These are phyloP conservation scores for Saguinus midas DNA, from an alignment of 2,113 vertebrate species.

Conservation along the genomic window DNA sequence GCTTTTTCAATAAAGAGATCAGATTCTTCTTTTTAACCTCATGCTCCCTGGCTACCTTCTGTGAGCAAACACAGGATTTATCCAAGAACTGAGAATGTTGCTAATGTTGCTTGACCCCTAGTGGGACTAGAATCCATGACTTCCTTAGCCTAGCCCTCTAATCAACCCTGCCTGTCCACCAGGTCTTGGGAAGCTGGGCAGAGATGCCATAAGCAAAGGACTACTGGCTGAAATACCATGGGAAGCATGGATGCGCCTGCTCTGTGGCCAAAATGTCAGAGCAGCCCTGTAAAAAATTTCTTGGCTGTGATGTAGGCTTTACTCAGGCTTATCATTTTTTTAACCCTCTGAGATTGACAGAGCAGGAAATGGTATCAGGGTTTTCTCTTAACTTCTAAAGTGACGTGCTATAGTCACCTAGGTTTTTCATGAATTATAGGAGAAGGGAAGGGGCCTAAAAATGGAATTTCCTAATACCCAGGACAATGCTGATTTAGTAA, in stretches of 20 bases:
- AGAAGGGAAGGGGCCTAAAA: neutral
- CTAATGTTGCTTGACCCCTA: neutral
- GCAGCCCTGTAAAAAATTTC: neutral
- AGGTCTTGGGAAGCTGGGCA: neutral
- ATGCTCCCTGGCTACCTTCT: neutral
- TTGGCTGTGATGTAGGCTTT: neutral
- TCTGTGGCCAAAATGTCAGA: neutral
- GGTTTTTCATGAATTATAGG: neutral
- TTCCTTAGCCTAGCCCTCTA: neutral
- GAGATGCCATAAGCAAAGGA: neutral
- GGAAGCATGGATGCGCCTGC: fast-evolving
- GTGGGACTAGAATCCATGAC: neutral
- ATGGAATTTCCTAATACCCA: neutral
- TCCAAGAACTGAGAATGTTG: neutral
- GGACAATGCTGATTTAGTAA: neutral
- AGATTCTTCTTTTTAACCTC: neutral
- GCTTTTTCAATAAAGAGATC: neutral
- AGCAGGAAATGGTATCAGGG: neutral
- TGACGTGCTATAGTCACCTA: neutral
- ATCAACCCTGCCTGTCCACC: neutral
- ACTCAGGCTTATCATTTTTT: neutral
- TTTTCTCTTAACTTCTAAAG: neutral
- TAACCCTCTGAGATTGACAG: neutral
- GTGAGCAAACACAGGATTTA: neutral
- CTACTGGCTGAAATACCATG: neutral